phyloP scores from a whole-genome alignment of 2,888 invertebrate genomes.

The Stramonita haemastoma region DNA sequence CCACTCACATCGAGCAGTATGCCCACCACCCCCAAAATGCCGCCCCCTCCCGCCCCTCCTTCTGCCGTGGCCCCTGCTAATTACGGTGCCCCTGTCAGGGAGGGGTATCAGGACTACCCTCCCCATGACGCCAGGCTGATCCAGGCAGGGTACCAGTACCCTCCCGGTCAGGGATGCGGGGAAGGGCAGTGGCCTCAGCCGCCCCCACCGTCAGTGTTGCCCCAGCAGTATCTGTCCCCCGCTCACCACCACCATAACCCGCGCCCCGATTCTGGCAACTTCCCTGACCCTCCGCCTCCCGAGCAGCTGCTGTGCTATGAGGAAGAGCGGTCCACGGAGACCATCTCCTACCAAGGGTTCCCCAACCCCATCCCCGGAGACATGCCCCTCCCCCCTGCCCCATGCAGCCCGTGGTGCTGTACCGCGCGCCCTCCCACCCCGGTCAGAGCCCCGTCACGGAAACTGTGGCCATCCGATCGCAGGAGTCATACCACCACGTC shows the following conservation, averaged over 20 bases:
- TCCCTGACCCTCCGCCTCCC: slow-evolving; percentile 39
- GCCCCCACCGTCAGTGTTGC: not conserved
- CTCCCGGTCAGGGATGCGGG: not conserved
- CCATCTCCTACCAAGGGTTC: slow-evolving; percentile 23
- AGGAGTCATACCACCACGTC: slow-evolving; percentile 1
- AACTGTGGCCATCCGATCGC: slow-evolving; percentile 20
- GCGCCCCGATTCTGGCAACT: slow-evolving; percentile 38
- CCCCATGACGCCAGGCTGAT: too few relatives aligned
- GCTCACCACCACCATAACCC: not conserved
- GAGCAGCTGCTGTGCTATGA: slow-evolving; percentile 40
- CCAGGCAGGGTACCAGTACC: slow-evolving; percentile 10
- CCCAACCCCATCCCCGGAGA: slow-evolving; percentile 32
- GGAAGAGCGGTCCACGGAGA: slow-evolving; percentile 13
- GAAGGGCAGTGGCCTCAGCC: not conserved
- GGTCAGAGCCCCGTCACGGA: slow-evolving; percentile 32
- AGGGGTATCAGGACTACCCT: slow-evolving; percentile 16
- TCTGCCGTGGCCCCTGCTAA: not conserved
- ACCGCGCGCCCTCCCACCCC: slow-evolving; percentile 32
- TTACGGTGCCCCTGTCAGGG: not conserved
- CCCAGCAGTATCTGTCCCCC: not conserved
- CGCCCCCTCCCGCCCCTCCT: slow-evolving; percentile 16
- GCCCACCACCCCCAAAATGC: not conserved
- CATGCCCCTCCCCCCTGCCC: not conserved
- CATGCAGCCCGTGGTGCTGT: slow-evolving; percentile 40
- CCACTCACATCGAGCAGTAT: not conserved